Evolutionary conservation across 2,113 vertebrate species (phyloP), one percentile per base, ranked within the genome.

Genomic region (Marmota flaviventris): DNA sequence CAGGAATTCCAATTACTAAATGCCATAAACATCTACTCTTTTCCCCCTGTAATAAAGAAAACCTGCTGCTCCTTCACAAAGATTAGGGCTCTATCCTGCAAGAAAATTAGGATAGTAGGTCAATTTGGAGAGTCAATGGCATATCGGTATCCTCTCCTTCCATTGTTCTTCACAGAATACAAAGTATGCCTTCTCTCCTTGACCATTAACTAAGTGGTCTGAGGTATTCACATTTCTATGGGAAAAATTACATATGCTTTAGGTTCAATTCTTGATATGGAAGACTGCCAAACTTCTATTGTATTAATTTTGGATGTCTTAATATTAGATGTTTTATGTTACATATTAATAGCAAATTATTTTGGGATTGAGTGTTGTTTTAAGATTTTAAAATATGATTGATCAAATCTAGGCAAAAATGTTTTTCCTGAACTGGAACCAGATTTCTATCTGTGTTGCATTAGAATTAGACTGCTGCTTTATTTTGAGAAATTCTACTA

Each of bases 321-420:
- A 89, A 73, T 83, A 65, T 65, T 34, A 56, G 1, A 29, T 51
- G 11, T 0, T 42, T 84, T 72, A 69, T 48, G n/a, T 39, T 90
- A 53, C 8, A 75, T 75, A 58, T 18, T 39, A 86, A 11, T 75
- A 79, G 34, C 37, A 56, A 20, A 48, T 65, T 8, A 78, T 65
- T 76, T 25, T 0, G 25, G 56, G 63, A 22, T 0, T 29, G 5
- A 96, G 0, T 56, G 9, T 20, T 69, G 9, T 45, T 85, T 86
- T 95, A 67, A 78, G 4, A 16, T 88, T 95, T 78, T 69, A 18
- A 96, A 96, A 88, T 88, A 70, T 3, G 1, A 18, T 75, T 65
- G 48, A n/a, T n/a, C 37, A 69, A 96, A 63, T n/a, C 16, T 88
- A 81, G 1, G 12, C 39, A 18, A 51, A 75, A 45, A 20, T 24